phyloP scores from a whole-genome alignment of 1,140 invertebrate genomes.

The Aphaenogaster floridana region DNA sequence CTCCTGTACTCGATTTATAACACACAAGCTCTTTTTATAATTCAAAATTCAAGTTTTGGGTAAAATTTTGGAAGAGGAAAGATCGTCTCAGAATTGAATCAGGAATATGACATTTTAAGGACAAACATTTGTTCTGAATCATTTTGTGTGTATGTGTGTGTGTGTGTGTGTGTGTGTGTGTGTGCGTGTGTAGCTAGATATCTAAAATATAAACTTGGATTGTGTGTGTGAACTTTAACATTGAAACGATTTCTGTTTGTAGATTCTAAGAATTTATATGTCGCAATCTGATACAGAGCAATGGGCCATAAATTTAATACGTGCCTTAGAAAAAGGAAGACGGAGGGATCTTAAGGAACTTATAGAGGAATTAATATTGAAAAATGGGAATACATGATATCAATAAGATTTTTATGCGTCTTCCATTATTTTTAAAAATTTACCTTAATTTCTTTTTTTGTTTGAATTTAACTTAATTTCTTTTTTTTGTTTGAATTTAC shows the following conservation, averaged over 20 bases:
- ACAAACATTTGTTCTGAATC: too few relatives aligned
- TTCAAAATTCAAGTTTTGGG: too few relatives aligned
- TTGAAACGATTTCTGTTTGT: slow-evolving; percentile 62
- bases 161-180: slow-evolving; percentile 28
- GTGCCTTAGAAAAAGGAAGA: slow-evolving; percentile 79
- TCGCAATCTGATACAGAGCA: slow-evolving; percentile 57
- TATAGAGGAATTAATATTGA: slow-evolving; percentile 74
- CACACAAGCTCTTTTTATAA: too few relatives aligned
- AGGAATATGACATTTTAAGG: too few relatives aligned
- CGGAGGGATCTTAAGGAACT: slow-evolving; percentile 81
- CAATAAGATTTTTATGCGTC: background rate
- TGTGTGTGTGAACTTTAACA: slow-evolving; percentile 3
- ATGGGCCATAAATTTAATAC: slow-evolving; percentile 79
- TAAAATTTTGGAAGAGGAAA: too few relatives aligned
- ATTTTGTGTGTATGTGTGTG: background rate
- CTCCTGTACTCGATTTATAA: too few relatives aligned
- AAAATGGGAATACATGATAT: slow-evolving; percentile 45
- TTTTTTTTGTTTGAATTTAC: background rate
- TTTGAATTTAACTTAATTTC: slow-evolving; percentile 25
- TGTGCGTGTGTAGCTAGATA: slow-evolving; percentile 19
- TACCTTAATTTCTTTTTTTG: slow-evolving; percentile 7
- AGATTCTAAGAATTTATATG: slow-evolving; percentile 80
- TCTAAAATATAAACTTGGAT: slow-evolving; percentile 40
- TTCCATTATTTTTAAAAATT: background rate
- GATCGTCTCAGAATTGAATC: too few relatives aligned